phyloP scores from a whole-genome alignment of 1,140 invertebrate genomes.

The Drusus annulatus region DNA sequence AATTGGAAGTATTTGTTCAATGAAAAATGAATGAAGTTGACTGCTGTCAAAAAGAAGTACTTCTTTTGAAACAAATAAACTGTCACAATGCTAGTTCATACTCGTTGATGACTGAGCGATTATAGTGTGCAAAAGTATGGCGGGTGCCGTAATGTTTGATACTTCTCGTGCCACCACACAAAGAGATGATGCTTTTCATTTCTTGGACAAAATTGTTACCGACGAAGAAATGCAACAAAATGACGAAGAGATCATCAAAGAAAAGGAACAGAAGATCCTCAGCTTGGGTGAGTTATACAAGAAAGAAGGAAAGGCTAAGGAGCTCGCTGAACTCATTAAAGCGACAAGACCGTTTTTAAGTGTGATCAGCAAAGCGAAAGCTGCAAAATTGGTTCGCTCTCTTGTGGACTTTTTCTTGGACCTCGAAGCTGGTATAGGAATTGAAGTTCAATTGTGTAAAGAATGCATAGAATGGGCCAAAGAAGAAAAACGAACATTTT shows the following conservation, averaged over 20 bases:
- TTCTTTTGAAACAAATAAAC: too few relatives aligned
- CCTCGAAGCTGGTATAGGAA: conserved; percentile 93
- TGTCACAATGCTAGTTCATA: conserved; percentile 27
- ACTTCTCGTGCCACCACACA: conserved; percentile 33
- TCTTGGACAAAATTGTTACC: conserved; percentile 41
- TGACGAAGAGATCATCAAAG: conserved; percentile 89
- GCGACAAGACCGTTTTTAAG: conserved; percentile 94
- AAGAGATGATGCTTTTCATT: conserved; percentile 42
- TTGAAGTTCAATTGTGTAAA: conserved; percentile 91
- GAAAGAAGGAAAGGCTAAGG: conserved; percentile 93
- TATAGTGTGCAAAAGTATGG: conserved; percentile 46
- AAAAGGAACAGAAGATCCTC: conserved; percentile 92
- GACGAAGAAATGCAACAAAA: conserved; percentile 81
- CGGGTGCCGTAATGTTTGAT: conserved; percentile 54
- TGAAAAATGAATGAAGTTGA: too few relatives aligned
- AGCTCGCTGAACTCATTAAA: conserved; percentile 94
- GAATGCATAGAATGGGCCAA: conserved; percentile 99
- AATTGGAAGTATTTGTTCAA: too few relatives aligned
- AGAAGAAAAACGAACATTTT: conserved; percentile 96
- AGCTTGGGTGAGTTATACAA: conserved; percentile 92
- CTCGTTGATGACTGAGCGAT: conserved; percentile 53
- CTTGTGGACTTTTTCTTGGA: conserved; percentile 98
- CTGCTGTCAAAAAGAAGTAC: too few relatives aligned
- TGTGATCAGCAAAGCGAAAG: conserved; percentile 98
- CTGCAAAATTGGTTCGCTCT: conserved; percentile 96